Evolutionary conservation across 1,140 invertebrate species (phyloP), one percentile per base, ranked within the genome.

Genomic region (Anagrus nilaparvatae): DNA sequence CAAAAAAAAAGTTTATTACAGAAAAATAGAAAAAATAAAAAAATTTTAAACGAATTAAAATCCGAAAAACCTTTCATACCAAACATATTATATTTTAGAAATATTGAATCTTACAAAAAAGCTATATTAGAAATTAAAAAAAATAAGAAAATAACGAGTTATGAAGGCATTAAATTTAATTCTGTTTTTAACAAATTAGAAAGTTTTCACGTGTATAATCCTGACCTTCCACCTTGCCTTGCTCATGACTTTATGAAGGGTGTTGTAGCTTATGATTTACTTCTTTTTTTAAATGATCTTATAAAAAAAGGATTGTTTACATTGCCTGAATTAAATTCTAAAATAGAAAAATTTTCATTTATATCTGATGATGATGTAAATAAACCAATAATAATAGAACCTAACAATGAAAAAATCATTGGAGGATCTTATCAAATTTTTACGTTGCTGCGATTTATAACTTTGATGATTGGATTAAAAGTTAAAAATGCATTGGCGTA

Each of bases 211-310:
- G 47, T 52, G 14, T 49, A 45, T 38, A 8, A 17, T 12, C 43
- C 47, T 19, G 51, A 49, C 34, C 38, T 53, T 18, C 49, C 51
- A 4, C 49, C 53, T 32, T 53, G 49, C 27, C 29, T 47, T 10
- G 51, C 44, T 1, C 53, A 55, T 48, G 51, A 55, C 31, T 20
- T 55, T 13, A 42, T 55, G 19, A 46, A 55, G 38, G 48, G 53
- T 6, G 48, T 54, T 4, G 37, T 46, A 14, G 44, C 49, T 7
- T 51, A 49, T 31, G 52, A 55, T 43, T 23, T 55, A 29, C 9
- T 19, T 10, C 25, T 58, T 24, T 47, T 41, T 30, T 47, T 53
- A 25, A 40, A 49, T 14, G 35, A 49, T 33, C 43, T 54, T 1
- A 47, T 53, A 8, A 8, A 40, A n/a, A 27, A 46, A 32, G 42